These are phyloP conservation scores for Pteronura brasiliensis DNA, from an alignment of 2,113 vertebrate species.

Conservation along the genomic window DNA sequence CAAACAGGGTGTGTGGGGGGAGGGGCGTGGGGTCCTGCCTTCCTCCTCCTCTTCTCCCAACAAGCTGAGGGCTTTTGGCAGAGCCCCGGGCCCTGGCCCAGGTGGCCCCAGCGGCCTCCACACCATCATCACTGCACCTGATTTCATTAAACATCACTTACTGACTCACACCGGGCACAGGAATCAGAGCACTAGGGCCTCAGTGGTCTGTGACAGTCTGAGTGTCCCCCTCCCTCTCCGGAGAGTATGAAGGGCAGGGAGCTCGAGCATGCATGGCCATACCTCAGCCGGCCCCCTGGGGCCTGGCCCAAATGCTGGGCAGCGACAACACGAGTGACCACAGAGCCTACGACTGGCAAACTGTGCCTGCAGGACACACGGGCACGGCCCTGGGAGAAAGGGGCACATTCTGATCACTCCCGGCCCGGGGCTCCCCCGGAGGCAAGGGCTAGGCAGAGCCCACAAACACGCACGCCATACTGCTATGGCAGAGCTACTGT, in stretches of 20 bases:
- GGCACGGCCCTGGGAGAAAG: too few species aligned
- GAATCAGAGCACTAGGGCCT: not conserved
- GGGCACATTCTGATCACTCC: not conserved
- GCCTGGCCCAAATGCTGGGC: not conserved
- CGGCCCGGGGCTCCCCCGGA: not conserved
- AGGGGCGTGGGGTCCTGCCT: not conserved
- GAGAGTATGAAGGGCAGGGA: not conserved
- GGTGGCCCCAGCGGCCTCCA: not conserved
- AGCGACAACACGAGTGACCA: rapidly evolving
- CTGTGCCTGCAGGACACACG: not conserved
- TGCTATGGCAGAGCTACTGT: not conserved
- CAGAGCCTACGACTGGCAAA: not conserved
- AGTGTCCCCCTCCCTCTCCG: not conserved
- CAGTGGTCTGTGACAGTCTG: not conserved
- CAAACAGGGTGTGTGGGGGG: not conserved
- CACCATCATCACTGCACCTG: not conserved
- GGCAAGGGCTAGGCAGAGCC: not conserved
- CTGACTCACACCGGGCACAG: not conserved
- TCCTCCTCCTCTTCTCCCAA: not conserved
- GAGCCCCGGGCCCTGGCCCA: not conserved
- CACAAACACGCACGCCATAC: too few species aligned
- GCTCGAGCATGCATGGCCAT: not conserved
- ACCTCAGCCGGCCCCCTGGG: not conserved
- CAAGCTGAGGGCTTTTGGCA: not conserved
- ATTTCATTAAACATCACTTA: not conserved